phyloP scores from a whole-genome alignment of 2,113 vertebrate species.

The Syngnathoides biaculeatus region DNA sequence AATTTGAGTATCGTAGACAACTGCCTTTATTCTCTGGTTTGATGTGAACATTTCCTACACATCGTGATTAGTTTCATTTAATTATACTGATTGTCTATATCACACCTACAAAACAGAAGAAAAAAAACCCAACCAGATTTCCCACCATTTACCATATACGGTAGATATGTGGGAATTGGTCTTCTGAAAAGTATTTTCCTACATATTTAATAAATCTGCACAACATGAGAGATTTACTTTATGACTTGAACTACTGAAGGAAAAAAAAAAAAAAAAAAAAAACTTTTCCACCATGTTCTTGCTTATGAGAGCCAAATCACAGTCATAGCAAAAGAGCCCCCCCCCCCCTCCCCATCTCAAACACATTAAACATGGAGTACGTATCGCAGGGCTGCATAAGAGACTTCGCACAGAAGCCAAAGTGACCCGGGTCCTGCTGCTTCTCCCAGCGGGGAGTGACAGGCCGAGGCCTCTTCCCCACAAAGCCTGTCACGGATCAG shows the following conservation, averaged over 20 bases:
- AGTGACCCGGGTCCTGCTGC: slow-evolving; percentile 18
- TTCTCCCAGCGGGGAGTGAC: slow-evolving; percentile 39
- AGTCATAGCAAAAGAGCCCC: neutral
- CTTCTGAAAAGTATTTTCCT: no score
- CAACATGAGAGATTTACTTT: neutral
- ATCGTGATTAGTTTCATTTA: no score
- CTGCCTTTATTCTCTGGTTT: no score
- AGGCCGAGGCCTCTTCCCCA: slow-evolving; percentile 30
- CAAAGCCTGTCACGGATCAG: slow-evolving; percentile 53
- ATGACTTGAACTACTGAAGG: neutral
- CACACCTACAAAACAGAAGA: no score
- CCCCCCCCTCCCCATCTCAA: no score
- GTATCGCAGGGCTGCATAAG: neutral
- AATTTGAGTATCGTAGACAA: no score
- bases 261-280: neutral
- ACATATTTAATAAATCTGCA: no score
- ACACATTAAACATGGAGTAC: neutral
- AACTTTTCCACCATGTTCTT: neutral
- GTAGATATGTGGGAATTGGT: no score
- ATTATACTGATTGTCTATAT: no score
- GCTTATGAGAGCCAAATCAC: neutral
- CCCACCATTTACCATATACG: no score
- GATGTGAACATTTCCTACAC: no score
- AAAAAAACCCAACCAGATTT: no score
- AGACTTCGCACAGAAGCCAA: neutral